These are phyloP conservation scores for Athalia rosae DNA, from an alignment of 2,888 invertebrate genomes.

Conservation along the genomic window DNA sequence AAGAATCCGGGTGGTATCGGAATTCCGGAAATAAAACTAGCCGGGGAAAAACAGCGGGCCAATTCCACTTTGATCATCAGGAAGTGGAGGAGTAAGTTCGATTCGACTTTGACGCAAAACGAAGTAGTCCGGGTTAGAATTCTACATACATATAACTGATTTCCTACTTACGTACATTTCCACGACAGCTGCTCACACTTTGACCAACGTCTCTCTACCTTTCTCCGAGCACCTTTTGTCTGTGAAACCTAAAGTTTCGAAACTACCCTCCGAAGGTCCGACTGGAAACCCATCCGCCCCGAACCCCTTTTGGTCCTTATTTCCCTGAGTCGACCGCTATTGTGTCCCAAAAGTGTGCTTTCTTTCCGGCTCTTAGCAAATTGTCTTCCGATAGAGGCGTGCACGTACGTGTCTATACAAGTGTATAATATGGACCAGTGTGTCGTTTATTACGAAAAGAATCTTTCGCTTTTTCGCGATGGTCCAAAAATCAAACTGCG, in stretches of 20 bases:
- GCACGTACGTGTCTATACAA: no score
- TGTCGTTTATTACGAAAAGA: constrained; percentile 26
- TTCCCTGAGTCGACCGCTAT: constrained; percentile 30
- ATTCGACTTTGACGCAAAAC: no score
- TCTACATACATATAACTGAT: no score
- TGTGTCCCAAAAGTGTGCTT: constrained; percentile 43
- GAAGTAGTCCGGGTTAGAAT: no score
- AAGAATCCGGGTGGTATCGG: no score
- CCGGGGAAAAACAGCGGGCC: no score
- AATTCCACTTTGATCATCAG: no score
- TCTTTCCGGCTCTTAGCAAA: constrained; percentile 54
- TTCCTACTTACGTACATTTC: not conserved
- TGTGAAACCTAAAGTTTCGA: constrained; percentile 12
- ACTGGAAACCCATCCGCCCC: no score
- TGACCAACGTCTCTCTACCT: not conserved
- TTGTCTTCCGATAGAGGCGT: constrained; percentile 52
- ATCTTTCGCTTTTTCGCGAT: not conserved
- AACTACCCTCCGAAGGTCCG: not conserved
- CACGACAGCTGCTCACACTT: constrained; percentile 7
- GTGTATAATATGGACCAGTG: not conserved
- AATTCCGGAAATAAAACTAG: no score
- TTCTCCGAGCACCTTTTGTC: not conserved
- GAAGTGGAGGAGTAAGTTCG: no score
- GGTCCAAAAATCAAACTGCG: no score
- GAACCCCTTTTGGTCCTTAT: constrained; percentile 1